These are phyloP conservation scores for Probaryconus sp. DNA, from an alignment of 1,140 invertebrate genomes.

Conservation along the genomic window DNA sequence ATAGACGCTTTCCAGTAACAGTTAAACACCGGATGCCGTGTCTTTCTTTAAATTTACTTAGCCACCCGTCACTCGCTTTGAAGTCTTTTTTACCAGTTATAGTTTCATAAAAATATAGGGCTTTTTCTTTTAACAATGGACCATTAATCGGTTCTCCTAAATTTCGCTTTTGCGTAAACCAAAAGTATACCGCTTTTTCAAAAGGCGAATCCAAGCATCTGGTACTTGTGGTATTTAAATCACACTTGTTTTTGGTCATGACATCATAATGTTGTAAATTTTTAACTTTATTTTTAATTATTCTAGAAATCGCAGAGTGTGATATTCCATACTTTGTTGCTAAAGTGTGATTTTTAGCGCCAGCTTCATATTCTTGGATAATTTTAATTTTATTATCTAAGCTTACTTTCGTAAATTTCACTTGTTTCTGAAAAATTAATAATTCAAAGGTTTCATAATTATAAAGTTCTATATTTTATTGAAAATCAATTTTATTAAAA, in stretches of 20 bases:
- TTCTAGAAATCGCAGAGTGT: constrained; percentile 6
- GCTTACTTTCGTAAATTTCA: not conserved
- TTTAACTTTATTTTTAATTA: constrained; percentile 9
- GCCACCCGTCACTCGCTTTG: constrained; percentile 67
- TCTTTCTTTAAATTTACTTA: constrained; percentile 68
- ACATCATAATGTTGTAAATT: not conserved
- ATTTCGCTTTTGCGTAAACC: constrained; percentile 16
- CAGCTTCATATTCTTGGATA: constrained; percentile 3
- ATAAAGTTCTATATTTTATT: too few species aligned
- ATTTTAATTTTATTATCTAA: constrained; percentile 10
- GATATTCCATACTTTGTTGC: not conserved
- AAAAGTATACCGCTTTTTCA: constrained; percentile 6
- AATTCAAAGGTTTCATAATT: too few species aligned
- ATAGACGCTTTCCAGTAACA: constrained; percentile 67
- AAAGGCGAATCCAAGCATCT: constrained; percentile 3
- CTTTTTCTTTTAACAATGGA: constrained; percentile 2
- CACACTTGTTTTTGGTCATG: too few species aligned
- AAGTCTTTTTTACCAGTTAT: constrained; percentile 40
- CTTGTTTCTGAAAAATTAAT: too few species aligned
- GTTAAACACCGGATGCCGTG: constrained; percentile 66
- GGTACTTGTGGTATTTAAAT: not conserved
- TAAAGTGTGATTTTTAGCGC: constrained; percentile 4
- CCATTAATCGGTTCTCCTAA: constrained; percentile 7
- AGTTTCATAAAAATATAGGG: not conserved
- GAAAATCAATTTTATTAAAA: too few species aligned